These are phyloP conservation scores for Catocala sponsa DNA, from an alignment of 2,888 invertebrate genomes.

Conservation along the genomic window DNA sequence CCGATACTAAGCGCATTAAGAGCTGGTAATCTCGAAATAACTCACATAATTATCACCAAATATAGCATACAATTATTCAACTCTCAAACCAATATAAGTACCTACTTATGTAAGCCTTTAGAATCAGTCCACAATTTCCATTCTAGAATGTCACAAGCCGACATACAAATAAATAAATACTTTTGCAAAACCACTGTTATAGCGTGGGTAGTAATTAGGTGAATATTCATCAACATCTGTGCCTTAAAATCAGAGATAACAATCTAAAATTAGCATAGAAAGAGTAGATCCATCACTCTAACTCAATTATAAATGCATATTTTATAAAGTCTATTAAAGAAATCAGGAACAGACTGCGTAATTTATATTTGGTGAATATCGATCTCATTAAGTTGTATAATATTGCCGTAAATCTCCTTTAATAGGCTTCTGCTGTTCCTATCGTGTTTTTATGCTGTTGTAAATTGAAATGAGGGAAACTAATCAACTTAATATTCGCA, in stretches of 20 bases:
- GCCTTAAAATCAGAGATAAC: constrained; percentile 20
- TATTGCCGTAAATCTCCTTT: constrained; percentile 42
- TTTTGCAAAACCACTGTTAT: no score
- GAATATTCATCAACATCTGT: constrained; percentile 11
- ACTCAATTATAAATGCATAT: constrained; percentile 24
- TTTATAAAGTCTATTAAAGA: constrained; percentile 36
- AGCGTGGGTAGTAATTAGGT: neutral
- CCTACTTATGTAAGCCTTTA: no score
- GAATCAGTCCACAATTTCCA: no score
- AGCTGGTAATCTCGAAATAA: no score
- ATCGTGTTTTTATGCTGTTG: constrained; percentile 47
- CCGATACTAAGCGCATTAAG: no score
- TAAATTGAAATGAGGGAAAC: constrained; percentile 51
- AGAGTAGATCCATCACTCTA: constrained; percentile 21
- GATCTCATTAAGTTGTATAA: constrained; percentile 43
- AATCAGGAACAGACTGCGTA: constrained; percentile 37
- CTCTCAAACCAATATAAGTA: no score
- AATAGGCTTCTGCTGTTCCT: constrained; percentile 40
- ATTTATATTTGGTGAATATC: constrained; percentile 43
- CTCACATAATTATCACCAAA: no score
- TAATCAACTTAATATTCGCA: constrained; percentile 52
- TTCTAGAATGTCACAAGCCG: no score
- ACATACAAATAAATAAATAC: no score
- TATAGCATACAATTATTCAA: no score
- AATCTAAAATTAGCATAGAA: constrained; percentile 17